A percentile compares a stretch with the other conserved stretches of the same genome.
These are phyloP conservation scores for Hirtodrosophila duncani DNA, from an alignment of 2,888 invertebrate species.

Conservation along the genomic window DNA sequence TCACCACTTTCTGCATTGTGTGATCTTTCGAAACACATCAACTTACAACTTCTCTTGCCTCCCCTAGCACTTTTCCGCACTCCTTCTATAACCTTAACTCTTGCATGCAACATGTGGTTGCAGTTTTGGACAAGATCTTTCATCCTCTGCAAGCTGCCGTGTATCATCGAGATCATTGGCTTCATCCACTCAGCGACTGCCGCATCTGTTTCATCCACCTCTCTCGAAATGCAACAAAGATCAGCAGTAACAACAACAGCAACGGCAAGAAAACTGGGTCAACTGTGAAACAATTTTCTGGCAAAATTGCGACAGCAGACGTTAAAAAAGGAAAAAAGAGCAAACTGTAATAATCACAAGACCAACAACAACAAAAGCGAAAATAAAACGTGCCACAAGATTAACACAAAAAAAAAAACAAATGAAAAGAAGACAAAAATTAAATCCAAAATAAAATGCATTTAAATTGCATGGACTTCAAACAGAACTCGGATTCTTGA, in stretches of 20 bases:
- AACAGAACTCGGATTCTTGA: slow-evolving; percentile 28
- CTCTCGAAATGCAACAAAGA: slow-evolving; percentile 13
- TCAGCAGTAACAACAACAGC: slow-evolving; percentile 32
- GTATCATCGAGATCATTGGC: no score
- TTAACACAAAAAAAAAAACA: slow-evolving; percentile 9
- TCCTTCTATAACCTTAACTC: no score
- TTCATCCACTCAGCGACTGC: no score
- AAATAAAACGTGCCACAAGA: slow-evolving; percentile 60
- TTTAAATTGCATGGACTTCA: slow-evolving; percentile 33
- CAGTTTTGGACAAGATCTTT: no score
- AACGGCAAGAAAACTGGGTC: slow-evolving; percentile 55
- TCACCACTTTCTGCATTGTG: no score
- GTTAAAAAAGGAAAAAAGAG: slow-evolving; percentile 17
- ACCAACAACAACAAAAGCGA: slow-evolving; percentile 39
- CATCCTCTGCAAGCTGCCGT: no score
- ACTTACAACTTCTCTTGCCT: no score
- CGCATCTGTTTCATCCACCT: slow-evolving; percentile 6
- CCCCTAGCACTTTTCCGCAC: no score
- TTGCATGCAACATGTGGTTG: slow-evolving; percentile 37
- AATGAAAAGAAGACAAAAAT: slow-evolving; percentile 15
- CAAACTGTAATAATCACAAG: slow-evolving; percentile 48
- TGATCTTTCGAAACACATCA: no score
- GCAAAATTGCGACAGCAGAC: slow-evolving; percentile 67
- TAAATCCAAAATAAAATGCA: slow-evolving; percentile 52
- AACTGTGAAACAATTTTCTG: slow-evolving; percentile 67